Evolutionary conservation across 1,140 invertebrate genomes (phyloP).

Genomic region (Asbolus verrucosus): DNA sequence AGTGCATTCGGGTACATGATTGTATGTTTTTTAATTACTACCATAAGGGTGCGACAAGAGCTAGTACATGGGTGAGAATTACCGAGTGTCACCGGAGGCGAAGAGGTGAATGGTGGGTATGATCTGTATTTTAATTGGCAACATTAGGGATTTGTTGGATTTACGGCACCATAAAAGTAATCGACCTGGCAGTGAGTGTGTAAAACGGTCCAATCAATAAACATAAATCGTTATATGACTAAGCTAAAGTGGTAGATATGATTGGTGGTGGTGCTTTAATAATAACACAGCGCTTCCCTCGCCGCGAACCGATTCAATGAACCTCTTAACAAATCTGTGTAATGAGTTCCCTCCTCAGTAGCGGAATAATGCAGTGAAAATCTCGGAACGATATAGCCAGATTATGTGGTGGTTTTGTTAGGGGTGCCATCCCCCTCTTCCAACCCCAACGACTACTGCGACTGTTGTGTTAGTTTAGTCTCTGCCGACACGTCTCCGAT

Average conservation of each 20-base stretch:
- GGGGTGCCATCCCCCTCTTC: conserved; percentile 41
- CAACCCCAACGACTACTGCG: conserved; percentile 27
- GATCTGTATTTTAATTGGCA: too few species aligned
- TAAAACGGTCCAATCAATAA: conserved; percentile 11
- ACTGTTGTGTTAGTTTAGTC: conserved; percentile 40
- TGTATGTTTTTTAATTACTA: too few species aligned
- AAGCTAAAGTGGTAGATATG: conserved; percentile 42
- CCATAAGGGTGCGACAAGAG: too few species aligned
- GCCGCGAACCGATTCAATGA: conserved; percentile 50
- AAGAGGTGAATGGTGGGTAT: too few species aligned
- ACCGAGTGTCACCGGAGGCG: too few species aligned
- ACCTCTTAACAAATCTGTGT: conserved; percentile 60
- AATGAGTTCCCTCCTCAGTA: conserved; percentile 56
- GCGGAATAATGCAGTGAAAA: conserved; percentile 59
- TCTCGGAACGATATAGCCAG: conserved; percentile 57
- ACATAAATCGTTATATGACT: conserved; percentile 17
- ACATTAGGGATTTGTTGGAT: too few species aligned
- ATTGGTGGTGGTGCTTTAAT: conserved; percentile 46
- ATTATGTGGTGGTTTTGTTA: conserved; percentile 55
- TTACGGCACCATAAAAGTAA: not conserved
- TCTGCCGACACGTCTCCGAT: conserved; percentile 36
- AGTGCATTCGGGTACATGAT: too few species aligned
- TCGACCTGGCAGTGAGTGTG: not conserved
- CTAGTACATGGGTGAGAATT: too few species aligned
- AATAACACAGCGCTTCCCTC: conserved; percentile 40